Evolutionary conservation across 2,797 vertebrate species (phyloP), one percentile per base, ranked within the genome.

Genomic region (Neomorphus geoffroyi): DNA sequence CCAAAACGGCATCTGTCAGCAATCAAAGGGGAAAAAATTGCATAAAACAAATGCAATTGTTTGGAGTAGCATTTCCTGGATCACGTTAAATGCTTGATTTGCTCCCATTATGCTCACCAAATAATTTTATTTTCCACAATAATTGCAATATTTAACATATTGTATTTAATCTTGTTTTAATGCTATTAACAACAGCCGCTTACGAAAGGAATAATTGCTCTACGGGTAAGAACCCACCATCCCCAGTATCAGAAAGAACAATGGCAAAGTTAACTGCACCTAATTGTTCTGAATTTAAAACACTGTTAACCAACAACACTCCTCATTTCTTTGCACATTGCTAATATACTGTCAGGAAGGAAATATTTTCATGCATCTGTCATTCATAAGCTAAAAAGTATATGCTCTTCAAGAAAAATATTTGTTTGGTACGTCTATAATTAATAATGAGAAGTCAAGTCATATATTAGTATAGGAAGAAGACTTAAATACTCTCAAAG

Each of bases 1-100:
- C 98, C 98, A 98, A 98, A 98, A 98, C 98, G 98, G 98, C 98
- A 99, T 99, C 99, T 99, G 99, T 98, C 98, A 98, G 98, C 98
- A 98, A 99, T 99, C 98, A 98, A 97, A 98, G 97, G 94, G 96
- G 98, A 91, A 96, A 96, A 96, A 98, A 98, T 98, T 97, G 98
- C 98, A 98, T 98, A 98, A 98, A 98, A 98, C 98, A 99, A 99
- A 98, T 98, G 98, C 97, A 97, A 96, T 98, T 98, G 98, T 98
- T 98, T 98, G 98, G 98, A 98, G 98, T 98, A 97, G 95, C 97
- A 97, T 98, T 98, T 99, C 98, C 98, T 98, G 98, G 98, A 98
- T 98, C 98, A 98, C 98, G 98, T 98, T 98, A 98, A 98, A 98
- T 96, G 98, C 98, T 98, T 98, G 95, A 97, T 98, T 98, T 97